Evolutionary conservation across 2,113 vertebrate species (phyloP), one percentile per base, ranked within the genome.

Genomic region (Paradoxurus hermaphroditus): DNA sequence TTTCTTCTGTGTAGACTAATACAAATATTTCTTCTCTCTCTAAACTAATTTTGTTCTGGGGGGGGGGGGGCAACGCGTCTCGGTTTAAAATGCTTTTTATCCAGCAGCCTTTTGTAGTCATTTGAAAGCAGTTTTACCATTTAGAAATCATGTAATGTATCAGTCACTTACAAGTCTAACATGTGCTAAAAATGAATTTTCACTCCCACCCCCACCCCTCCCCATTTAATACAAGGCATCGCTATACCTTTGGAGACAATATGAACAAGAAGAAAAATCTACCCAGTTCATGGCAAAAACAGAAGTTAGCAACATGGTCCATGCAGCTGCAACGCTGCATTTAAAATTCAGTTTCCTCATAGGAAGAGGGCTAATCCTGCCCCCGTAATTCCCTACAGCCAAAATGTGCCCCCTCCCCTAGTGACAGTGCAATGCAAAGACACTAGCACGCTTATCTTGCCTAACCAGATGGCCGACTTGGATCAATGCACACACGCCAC

Each of bases 401-500:
- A 99, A 99, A 99, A 99, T 99, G 99, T 99, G 99, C 99, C 99
- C 99, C 99, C 99, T 99, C 99, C 99, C 99, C 99, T 99, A 99
- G 99, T 99, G 99, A 99, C 99, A 99, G 99, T 99, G 99, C 99
- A 99, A 99, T 99, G 99, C 99, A 99, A 99, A 99, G 99, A 99
- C 99, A 99, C 99, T 99, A 99, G 99, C 99, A 99, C 96, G 99
- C 99, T 99, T 99, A 99, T 99, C 99, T 99, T 99, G 99, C 99
- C 99, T 99, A 99, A 99, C 99, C 99, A 99, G 99, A 99, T 99
- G 99, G 99, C 99, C 99, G 99, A 99, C 99, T 99, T 99, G 99
- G 99, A 99, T 99, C 99, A 99, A 99, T 99, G 99, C 99, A 99
- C 99, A 99, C 99, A 99, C 99, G 99, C 99, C 99, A 99, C 99